These are phyloP conservation scores for Palythoa heliodiscus DNA, from an alignment of 92 coral and sea anemone species.

Conservation along the genomic window DNA sequence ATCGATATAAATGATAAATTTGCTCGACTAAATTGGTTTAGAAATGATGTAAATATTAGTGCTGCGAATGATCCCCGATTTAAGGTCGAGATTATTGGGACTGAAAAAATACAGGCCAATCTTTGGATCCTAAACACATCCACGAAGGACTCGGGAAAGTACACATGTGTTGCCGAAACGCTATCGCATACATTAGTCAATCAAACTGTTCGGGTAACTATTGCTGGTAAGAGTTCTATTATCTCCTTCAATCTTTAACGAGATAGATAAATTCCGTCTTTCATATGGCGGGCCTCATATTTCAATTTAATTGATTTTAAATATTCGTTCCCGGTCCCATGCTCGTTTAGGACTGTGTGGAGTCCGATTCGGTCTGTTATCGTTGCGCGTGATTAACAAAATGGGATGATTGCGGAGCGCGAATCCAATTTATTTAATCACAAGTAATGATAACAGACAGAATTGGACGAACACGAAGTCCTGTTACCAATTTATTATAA, in stretches of 20 bases:
- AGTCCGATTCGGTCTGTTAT: too few species aligned
- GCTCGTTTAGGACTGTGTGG: too few species aligned
- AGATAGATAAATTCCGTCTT: too few species aligned
- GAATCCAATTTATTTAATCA: too few species aligned
- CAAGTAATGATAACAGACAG: too few species aligned
- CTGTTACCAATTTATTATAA: too few species aligned
- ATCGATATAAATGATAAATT: conserved; percentile 6
- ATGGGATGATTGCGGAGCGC: too few species aligned
- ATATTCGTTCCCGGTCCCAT: too few species aligned
- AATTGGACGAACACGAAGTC: too few species aligned
- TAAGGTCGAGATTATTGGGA: not conserved
- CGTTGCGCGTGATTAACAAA: too few species aligned
- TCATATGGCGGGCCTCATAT: too few species aligned
- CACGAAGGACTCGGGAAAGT: conserved; percentile 1
- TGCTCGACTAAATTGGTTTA: conserved; percentile 10
- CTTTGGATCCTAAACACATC: not conserved
- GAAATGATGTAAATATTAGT: not conserved
- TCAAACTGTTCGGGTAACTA: not conserved
- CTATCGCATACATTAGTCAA: not conserved
- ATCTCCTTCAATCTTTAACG: not conserved
- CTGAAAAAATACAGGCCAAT: not conserved
- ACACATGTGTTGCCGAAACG: conserved; percentile 20
- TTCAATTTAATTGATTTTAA: too few species aligned
- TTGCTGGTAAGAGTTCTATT: conserved; percentile 2
- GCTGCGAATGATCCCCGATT: not conserved